These are phyloP conservation scores for Tenthredo livida DNA, from an alignment of 2,888 invertebrate genomes.

Conservation along the genomic window DNA sequence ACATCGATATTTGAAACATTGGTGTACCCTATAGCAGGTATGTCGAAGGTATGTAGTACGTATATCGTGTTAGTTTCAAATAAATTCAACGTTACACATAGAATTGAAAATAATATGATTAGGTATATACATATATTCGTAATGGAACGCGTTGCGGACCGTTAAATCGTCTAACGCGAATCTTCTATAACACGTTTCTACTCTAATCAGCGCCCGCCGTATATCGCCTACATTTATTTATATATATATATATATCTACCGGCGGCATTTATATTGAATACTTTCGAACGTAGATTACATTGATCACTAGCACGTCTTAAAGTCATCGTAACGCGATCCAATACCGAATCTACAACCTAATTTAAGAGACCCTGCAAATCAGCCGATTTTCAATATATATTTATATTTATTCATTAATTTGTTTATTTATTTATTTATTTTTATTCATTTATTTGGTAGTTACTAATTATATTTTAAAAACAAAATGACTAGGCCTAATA, in stretches of 20 bases:
- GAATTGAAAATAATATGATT: not conserved
- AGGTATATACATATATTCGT: slow-evolving; percentile 6
- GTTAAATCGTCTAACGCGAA: slow-evolving; percentile 2
- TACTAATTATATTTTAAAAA: slow-evolving; percentile 42
- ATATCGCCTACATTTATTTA: slow-evolving; percentile 20
- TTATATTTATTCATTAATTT: slow-evolving; percentile 65
- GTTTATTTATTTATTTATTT: slow-evolving; percentile 62
- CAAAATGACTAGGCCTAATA: slow-evolving; percentile 76
- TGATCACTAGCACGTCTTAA: slow-evolving; percentile 44
- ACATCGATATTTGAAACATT: not conserved
- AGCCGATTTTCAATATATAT: slow-evolving; percentile 62
- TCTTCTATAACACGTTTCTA: slow-evolving; percentile 42
- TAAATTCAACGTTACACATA: not conserved
- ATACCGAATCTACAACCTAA: slow-evolving; percentile 61
- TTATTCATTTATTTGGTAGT: slow-evolving; percentile 51
- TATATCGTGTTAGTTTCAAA: not conserved
- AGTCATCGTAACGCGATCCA: slow-evolving; percentile 61
- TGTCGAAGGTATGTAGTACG: not conserved
- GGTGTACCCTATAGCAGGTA: not conserved
- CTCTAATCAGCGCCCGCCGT: slow-evolving; percentile 41
- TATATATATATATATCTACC: slow-evolving; percentile 15
- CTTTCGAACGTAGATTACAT: slow-evolving; percentile 25
- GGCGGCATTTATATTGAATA: slow-evolving; percentile 39
- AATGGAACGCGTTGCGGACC: slow-evolving; percentile 36
- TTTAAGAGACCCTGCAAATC: slow-evolving; percentile 8